Conservation (phyloP, 2,888 invertebrate species). For the Watsonalla cultraria region DNA sequence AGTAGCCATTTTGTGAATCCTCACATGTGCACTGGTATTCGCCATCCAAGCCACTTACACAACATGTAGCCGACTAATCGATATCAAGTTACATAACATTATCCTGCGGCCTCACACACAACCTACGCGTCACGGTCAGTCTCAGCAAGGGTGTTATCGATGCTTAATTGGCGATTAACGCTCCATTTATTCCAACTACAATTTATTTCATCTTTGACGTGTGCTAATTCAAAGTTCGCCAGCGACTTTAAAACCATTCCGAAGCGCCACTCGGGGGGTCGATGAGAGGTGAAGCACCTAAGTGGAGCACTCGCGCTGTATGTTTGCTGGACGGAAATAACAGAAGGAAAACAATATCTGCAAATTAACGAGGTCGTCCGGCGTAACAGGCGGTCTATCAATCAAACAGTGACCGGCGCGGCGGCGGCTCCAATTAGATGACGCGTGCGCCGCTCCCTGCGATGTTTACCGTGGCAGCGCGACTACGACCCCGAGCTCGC, state of each 20-base stretch:
- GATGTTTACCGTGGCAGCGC: slow-evolving; percentile 33
- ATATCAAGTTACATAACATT: slow-evolving; percentile 51
- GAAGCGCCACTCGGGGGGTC: neutral
- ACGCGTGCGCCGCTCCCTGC: slow-evolving; percentile 62
- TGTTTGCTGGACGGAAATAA: slow-evolving; percentile 37
- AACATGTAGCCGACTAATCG: slow-evolving; percentile 46
- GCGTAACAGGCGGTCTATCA: slow-evolving; percentile 68
- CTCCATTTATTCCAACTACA: too few species aligned
- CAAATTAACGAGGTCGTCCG: slow-evolving; percentile 58
- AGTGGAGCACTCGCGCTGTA: slow-evolving; percentile 10
- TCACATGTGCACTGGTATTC: slow-evolving; percentile 48
- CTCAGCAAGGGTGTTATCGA: too few species aligned
- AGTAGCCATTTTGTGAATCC: slow-evolving; percentile 50
- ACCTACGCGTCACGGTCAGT: slow-evolving; percentile 2
- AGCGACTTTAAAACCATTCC: too few species aligned
- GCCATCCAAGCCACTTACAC: slow-evolving; percentile 48
- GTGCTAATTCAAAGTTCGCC: too few species aligned
- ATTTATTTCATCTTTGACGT: too few species aligned
- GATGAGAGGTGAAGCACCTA: slow-evolving; percentile 8
- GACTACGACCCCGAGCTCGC: slow-evolving; percentile 23
- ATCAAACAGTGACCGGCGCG: slow-evolving; percentile 47
- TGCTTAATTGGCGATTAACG: too few species aligned
- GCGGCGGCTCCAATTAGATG: slow-evolving; percentile 48
- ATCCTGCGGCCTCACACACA: slow-evolving; percentile 30
- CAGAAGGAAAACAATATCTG: slow-evolving; percentile 44